Conservation (phyloP, 2,888 invertebrate species). For the Drosophila suboccidentalis region DNA sequence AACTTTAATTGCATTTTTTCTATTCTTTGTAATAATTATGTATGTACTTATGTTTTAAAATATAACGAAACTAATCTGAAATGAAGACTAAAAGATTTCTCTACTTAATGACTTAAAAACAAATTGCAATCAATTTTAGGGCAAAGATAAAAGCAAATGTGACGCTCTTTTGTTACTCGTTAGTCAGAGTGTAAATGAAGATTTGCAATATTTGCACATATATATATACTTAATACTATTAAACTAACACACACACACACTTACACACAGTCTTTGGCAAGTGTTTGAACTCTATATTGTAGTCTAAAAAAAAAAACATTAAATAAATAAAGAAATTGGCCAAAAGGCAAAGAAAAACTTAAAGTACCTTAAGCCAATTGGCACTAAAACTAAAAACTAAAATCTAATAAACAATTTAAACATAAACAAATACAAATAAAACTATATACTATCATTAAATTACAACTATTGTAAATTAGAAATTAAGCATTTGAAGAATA, state of each 20-base stretch:
- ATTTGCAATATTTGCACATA: constrained; percentile 77
- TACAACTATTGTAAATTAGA: constrained; percentile 43
- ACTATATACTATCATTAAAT: constrained; percentile 50
- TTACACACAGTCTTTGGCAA: constrained; percentile 39
- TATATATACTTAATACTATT: constrained; percentile 39
- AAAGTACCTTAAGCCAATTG: constrained; percentile 86
- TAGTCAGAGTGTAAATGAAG: constrained; percentile 56
- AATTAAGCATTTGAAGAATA: constrained; percentile 34
- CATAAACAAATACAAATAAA: constrained; percentile 33
- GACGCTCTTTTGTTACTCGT: constrained; percentile 60
- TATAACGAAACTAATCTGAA: constrained; percentile 60
- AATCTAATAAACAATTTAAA: constrained; percentile 68
- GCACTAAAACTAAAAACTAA: constrained; percentile 84
- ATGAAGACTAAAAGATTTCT: constrained; percentile 66
- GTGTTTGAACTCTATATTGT: constrained; percentile 55
- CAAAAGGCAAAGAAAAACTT: constrained; percentile 69
- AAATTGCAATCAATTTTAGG: constrained; percentile 76
- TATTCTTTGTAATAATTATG: no score
- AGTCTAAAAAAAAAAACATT: constrained; percentile 34
- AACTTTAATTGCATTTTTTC: constrained; percentile 26
- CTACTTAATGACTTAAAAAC: constrained; percentile 73
- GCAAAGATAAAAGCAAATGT: constrained; percentile 39
- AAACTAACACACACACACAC: constrained; percentile 34
- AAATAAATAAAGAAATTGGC: constrained; percentile 43
- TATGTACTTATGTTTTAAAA: constrained; percentile 43